These are phyloP conservation scores for Bilobella aurantiaca DNA, from an alignment of 1,140 invertebrate genomes.

Conservation along the genomic window DNA sequence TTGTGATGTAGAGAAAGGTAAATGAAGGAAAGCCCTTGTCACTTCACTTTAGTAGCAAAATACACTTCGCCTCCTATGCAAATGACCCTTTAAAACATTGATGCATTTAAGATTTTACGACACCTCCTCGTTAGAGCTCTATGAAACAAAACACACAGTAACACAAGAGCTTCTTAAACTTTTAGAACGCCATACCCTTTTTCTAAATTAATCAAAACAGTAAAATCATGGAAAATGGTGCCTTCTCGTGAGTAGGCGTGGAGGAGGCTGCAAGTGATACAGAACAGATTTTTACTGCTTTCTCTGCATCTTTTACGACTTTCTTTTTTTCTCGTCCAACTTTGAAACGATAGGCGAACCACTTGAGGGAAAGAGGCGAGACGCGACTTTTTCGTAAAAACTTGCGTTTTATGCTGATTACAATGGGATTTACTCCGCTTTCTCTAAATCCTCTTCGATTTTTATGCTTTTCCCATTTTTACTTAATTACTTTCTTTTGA, in stretches of 20 bases:
- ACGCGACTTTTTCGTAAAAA: neutral
- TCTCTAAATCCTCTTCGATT: neutral
- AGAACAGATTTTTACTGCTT: neutral
- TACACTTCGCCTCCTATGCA: neutral
- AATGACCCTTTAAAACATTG: neutral
- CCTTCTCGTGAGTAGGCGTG: neutral
- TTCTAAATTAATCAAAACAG: conserved; percentile 7
- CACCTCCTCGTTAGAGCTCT: neutral
- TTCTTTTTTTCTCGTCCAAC: neutral
- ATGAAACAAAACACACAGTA: neutral
- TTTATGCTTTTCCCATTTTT: neutral
- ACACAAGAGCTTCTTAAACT: no score
- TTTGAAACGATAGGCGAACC: no score
- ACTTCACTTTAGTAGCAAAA: no score
- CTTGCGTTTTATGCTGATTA: conserved; percentile 1
- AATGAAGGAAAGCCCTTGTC: neutral
- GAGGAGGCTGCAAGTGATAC: neutral
- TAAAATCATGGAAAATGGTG: neutral
- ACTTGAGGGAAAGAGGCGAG: neutral
- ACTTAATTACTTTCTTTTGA: neutral
- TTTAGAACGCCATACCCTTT: neutral
- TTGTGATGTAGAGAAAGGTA: neutral
- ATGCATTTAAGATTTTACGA: conserved; percentile 5
- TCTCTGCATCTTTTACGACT: conserved; percentile 1
- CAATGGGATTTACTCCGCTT: neutral